phyloP scores from a whole-genome alignment of 2,797 vertebrate genomes.

The Corythornis leucogaster region DNA sequence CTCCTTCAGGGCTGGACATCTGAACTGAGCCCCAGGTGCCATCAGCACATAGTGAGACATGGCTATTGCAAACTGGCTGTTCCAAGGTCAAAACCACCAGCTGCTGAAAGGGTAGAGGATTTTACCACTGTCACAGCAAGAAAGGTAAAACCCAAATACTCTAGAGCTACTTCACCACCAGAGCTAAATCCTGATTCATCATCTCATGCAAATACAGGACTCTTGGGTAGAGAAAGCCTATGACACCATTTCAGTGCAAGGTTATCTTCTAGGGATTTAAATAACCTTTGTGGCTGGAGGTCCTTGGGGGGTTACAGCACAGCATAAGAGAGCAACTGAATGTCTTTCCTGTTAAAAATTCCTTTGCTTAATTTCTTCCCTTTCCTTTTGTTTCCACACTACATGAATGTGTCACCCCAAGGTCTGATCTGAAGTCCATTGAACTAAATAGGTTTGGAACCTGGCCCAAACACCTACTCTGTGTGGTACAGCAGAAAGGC shows the following conservation, averaged over 20 bases:
- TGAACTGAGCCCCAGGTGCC: background rate
- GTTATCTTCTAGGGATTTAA: background rate
- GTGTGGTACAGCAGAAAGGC: background rate
- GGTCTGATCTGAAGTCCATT: conserved; percentile 39
- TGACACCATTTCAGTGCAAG: background rate
- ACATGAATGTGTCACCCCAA: conserved; percentile 3
- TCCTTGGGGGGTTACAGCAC: background rate
- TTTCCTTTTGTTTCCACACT: conserved; percentile 6
- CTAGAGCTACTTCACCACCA: background rate
- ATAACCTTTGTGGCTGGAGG: background rate
- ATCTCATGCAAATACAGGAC: background rate
- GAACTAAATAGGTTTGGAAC: conserved; percentile 32
- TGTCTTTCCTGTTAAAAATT: conserved; percentile 27
- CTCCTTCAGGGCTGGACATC: background rate
- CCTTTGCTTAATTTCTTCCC: conserved; percentile 12
- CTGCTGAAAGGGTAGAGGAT: background rate
- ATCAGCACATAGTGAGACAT: background rate
- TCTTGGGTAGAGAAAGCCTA: background rate
- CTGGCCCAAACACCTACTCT: conserved; percentile 53
- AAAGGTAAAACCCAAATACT: background rate
- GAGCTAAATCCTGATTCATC: background rate
- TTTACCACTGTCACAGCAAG: background rate
- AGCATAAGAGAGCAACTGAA: background rate
- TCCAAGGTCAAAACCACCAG: background rate
- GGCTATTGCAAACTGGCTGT: background rate